Conservation (phyloP, 1,140 invertebrate genomes). For the Hycleus phaleratus region DNA sequence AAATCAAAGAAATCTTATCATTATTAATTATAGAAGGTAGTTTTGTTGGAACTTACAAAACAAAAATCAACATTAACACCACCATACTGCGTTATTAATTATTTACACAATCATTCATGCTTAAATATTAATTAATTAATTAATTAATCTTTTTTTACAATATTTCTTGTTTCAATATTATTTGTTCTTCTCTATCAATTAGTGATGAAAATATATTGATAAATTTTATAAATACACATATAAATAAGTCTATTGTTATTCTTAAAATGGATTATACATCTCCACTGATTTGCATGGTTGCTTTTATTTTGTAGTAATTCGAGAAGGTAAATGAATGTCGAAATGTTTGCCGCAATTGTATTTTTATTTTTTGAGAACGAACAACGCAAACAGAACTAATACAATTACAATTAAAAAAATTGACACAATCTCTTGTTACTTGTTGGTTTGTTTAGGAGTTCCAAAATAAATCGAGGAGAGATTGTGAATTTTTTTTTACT, state of each 20-base stretch:
- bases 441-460: too few relatives aligned
- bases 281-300: constrained; percentile 11
- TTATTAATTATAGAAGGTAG: too few relatives aligned
- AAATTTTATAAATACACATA: constrained; percentile 28
- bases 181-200: constrained; percentile 25
- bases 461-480: too few relatives aligned
- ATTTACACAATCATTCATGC: constrained; percentile 31
- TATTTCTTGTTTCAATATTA: constrained; percentile 9
- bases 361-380: too few relatives aligned
- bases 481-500: too few relatives aligned
- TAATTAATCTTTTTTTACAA: too few relatives aligned
- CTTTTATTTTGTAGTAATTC: background rate
- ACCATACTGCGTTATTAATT: constrained; percentile 21
- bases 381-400: too few relatives aligned
- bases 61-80: constrained; percentile 17
- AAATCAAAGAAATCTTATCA: too few relatives aligned
- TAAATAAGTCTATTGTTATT: constrained; percentile 27
- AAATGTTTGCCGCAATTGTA: constrained; percentile 3
- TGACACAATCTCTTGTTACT: too few relatives aligned
- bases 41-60: background rate
- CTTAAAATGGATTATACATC: constrained; percentile 12
- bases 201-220: constrained; percentile 34
- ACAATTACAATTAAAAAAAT: too few relatives aligned
- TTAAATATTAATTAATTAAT: constrained; percentile 11
- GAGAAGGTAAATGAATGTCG: too few relatives aligned